Base-by-base conservation (phyloP, 2,888 invertebrate species). In the Sinhomidia bicolor region DNA sequence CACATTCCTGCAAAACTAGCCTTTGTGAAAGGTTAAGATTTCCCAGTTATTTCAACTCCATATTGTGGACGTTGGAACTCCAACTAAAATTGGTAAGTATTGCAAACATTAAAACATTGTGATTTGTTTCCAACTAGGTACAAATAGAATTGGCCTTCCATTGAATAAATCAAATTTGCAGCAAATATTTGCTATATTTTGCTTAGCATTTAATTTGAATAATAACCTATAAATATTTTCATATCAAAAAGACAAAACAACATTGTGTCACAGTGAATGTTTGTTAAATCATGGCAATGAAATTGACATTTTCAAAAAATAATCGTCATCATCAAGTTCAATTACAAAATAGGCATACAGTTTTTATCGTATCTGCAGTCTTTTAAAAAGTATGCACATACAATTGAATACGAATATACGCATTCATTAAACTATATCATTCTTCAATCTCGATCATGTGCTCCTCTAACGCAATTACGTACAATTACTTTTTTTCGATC, bases 1-100 rank as follows among this genome's bases (percentile, higher is more conserved):
- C 60, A 60, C 60, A 60, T 60, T 60, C 60, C 60, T 60, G 23
- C 2, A 60, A 5, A n/a, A n/a, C n/a, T n/a, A n/a, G n/a, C n/a
- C 7, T 12, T 54, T 17, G 17, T 17, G 20, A 60, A 12, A 3
- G 23, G 1, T 0, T 1, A 60, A 60, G 26, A 23, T 26, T 60
- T 60, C 60, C 60, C 17, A 54, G 23, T 2, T 10, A 60, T 20
- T 60, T 60, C 17, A 60, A 26, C 17, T 51, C 17, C 1, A n/a
- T 12, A 4, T 20, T 57, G 17, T 57, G 57, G 57, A 20, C 20
- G 23, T 60, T 23, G 60, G 23, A 23, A 60, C 17, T 60, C 23
- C 0, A 23, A 26, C 10, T 23, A 23, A 60, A 60, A 7, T 60
- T 60, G 60, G 60, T 60, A 60, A 60, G 60, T 23, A n/a, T 10